Conservation (phyloP, 2,888 invertebrate species). For the Dasypogon diadema region DNA sequence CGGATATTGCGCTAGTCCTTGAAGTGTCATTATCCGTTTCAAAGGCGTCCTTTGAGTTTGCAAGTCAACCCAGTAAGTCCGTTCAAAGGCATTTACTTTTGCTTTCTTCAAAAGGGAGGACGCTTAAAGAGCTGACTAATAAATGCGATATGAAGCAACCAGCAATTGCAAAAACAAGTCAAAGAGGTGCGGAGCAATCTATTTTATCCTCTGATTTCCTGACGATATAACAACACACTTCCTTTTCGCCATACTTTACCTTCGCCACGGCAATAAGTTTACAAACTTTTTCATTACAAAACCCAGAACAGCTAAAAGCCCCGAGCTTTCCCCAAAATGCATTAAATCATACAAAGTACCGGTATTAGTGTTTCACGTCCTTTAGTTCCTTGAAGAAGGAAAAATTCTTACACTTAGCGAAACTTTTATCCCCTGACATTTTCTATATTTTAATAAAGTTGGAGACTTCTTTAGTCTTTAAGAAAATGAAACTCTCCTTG, state of each 20-base stretch:
- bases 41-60: background rate
- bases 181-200: background rate
- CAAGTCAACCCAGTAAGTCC: background rate
- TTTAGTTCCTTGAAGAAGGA: constrained; percentile 29
- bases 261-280: constrained; percentile 19
- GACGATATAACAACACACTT: background rate
- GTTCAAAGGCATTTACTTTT: background rate
- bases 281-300: constrained; percentile 33
- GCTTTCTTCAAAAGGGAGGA: background rate
- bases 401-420: constrained; percentile 31
- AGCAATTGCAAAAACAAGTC: constrained; percentile 6
- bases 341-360: constrained; percentile 41
- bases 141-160: constrained; percentile 27
- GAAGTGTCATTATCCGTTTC: constrained; percentile 30
- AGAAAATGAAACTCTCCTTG: constrained; percentile 32
- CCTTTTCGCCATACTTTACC: constrained; percentile 26
- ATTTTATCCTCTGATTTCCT: background rate
- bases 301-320: constrained; percentile 11
- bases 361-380: constrained; percentile 31
- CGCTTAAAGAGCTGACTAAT: constrained; percentile 9
- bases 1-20: constrained; percentile 35
- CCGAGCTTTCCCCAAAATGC: constrained; percentile 14
- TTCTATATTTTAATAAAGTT: constrained; percentile 43
- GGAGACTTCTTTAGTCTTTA: constrained; percentile 23
- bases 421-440: constrained; percentile 39